Percentiles rank a stretch among this genome's conserved stretches.
Evolutionary conservation across 1,140 invertebrate species (phyloP).

Genomic region (Cyclina sinensis): DNA sequence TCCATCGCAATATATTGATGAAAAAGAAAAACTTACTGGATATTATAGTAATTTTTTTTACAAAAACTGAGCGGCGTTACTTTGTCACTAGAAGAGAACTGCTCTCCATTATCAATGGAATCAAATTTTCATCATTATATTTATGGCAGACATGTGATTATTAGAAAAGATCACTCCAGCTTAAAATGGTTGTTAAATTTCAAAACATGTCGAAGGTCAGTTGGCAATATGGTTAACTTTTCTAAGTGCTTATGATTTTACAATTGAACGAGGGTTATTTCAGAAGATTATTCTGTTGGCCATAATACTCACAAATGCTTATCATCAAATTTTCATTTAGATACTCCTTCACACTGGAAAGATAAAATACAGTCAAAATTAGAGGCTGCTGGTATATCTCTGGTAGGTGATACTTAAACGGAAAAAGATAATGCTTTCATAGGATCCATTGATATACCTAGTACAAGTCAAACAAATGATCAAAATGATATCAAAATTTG

Average conservation of each 20-base stretch:
- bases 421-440: background rate
- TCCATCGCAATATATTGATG: slow-evolving; percentile 74
- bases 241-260: slow-evolving; percentile 23
- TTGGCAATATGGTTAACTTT: no score
- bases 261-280: background rate
- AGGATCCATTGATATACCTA: background rate
- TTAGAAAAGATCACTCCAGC: background rate
- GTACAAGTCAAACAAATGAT: background rate
- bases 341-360: background rate
- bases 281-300: background rate
- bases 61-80: slow-evolving; percentile 86
- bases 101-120: slow-evolving; percentile 63
- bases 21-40: slow-evolving; percentile 69
- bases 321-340: background rate
- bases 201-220: no score
- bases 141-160: background rate
- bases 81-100: slow-evolving; percentile 75
- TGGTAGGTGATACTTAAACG: background rate
- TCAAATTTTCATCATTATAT: slow-evolving; percentile 61
- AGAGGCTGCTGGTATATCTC: background rate
- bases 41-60: slow-evolving; percentile 71
- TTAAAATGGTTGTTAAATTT: background rate
- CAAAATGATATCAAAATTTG: background rate
- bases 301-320: background rate
- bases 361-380: background rate